Evolutionary conservation across 2,888 invertebrate genomes (phyloP), one percentile per base, ranked within the genome.

Genomic region (Lutraria lutraria): DNA sequence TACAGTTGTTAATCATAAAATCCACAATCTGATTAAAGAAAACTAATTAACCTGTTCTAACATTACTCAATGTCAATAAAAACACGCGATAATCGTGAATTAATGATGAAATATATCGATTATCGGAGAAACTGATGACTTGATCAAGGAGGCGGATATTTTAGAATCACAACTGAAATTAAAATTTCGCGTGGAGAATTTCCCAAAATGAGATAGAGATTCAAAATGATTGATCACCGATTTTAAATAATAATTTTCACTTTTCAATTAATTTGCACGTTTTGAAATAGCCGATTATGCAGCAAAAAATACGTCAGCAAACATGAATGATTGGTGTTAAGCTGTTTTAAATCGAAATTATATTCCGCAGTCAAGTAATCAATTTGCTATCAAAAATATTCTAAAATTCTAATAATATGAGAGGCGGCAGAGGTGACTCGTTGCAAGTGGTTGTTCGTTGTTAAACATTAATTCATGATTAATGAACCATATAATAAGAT

Each of bases 61-160:
- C 76, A 81, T 81, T 86, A 68, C 52, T 81, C 19, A 54, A 72
- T 54, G 29, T 52, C 79, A 34, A 87, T 72, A 82, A 82, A n/a
- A 53, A 83, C 63, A 63, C 63, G 34, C 31, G 34, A n/a, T 34
- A n/a, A 29, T 63, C 79, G 83, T 87, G 87, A 87, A 87, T 87
- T 79, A 87, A 54, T 87, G 12, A 87, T 87, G 29, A n/a, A 25
- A n/a, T 31, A 53, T 54, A 81, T 63, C 63, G 34, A 76, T 76
- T 6, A 76, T 34, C 19, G 76, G 34, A 34, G 31, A 76, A 76
- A 76, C 76, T 31, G 76, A 25, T 76, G 76, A 76, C 76, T 76
- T 76, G 13, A 34, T 34, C 16, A 15, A 4, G 19, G 8, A 68
- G n/a, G 25, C n/a, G 25, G 63, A n/a, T 68, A 68, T 68, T 25